Base-by-base conservation (phyloP, 2,888 invertebrate species). In the Macaria notata region DNA sequence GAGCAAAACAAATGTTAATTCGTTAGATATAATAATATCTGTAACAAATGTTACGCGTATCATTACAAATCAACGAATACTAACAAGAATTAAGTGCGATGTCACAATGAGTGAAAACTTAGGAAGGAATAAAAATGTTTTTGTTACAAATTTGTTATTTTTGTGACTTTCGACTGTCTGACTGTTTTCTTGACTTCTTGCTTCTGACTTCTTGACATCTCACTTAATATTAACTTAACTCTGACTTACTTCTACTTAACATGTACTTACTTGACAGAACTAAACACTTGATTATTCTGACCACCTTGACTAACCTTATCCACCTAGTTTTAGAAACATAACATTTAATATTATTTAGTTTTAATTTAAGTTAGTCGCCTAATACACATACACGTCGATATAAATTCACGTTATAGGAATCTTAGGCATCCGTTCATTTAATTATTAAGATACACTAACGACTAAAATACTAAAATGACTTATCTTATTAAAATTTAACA, bases 71-170 rank as follows among this genome's bases (percentile, higher is more conserved):
- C 42, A 58, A 72, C 73, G 68, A 69, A 61, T 68, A 78, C 74
- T 80, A 79, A 79, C 76, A 75, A 72, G 73, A 75, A 79, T 83
- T 83, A 88, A 89, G 90, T 90, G 90, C 82, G 90, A 89, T 89
- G 90, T 90, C 88, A 71, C 71, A 75, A 36, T 70, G 73, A 76
- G 72, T 75, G 73, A 75, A 73, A 75, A 41, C 41, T 8, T 52
- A 52, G 56, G 72, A 78, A 76, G 83, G 76, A 79, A 79, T 62
- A 83, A 83, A 81, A 79, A 73, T 71, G 71, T 78, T 82, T 81
- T 81, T 83, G 73, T 79, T 80, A 75, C 67, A 46, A 68, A 66
- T 69, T 71, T 72, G 72, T 76, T 73, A 63, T 78, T 75, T 76
- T 69, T 66, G 65, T 75, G 54, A 68, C 59, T 63, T 62, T 60